Evolutionary conservation across 2,888 invertebrate species (phyloP), one percentile per base, ranked within the genome.

Genomic region (Barypeithes pellucidus): DNA sequence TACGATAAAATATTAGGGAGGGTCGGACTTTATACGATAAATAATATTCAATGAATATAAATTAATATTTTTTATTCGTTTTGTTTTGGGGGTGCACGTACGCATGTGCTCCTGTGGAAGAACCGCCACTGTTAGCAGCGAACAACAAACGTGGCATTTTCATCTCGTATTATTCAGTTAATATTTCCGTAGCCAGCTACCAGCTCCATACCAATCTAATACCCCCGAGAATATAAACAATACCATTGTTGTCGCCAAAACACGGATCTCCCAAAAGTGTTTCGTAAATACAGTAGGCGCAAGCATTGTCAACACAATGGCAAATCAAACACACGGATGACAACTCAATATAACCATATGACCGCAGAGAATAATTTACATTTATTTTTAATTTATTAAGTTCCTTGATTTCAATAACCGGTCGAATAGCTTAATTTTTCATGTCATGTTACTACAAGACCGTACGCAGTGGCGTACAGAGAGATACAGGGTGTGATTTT

Each of bases 221-320:
- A 14, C 54, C 54, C 54, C 54, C 16, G 54, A 33, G 54, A 54
- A 54, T 54, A 73, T 73, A 73, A 68, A 73, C 68, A 73, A 68
- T 39, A 29, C 73, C 65, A 63, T 73, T 73, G 68, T 68, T 73
- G 50, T 45, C 67, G 45, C 61, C 65, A 59, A 39, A 65, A 47
- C 29, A 43, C 54, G 60, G 66, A 67, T 72, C 62, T 66, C 67
- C 54, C 62, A 65, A 16, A 61, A 75, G 75, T 75, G 74, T 75
- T 75, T 71, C 67, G 75, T 75, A 75, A 75, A 75, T 71, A 75
- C 57, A n/a, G 60, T 66, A 67, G 73, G 63, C 47, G 57, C 63
- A 41, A 39, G 67, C 33, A 75, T 75, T 75, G 75, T 75, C 67
- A 67, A 70, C 67, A 74, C 74, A 70, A 68, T 73, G 63, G 18